Evolutionary conservation across 35 echinoderm and acorn worm species (phyloP).

Genomic region (Apostichopus californicus): DNA sequence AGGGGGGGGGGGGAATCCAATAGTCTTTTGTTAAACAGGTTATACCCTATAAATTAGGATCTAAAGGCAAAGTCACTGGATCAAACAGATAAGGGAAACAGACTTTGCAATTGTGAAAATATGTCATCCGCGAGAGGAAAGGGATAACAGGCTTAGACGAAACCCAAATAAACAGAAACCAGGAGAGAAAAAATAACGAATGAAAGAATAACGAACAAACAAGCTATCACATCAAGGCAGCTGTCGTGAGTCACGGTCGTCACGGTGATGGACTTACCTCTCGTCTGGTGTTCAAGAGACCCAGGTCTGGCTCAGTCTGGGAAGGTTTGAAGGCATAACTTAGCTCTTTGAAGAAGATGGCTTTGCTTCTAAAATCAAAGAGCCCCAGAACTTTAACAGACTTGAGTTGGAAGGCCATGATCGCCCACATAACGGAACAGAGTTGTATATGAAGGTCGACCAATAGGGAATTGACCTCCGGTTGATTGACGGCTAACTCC

Average conservation of each 20-base stretch:
- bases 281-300: conserved; percentile 65
- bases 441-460: conserved; percentile 95
- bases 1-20: too few relatives aligned
- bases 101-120: too few relatives aligned
- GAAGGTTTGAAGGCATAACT: conserved; percentile 55
- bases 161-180: too few relatives aligned
- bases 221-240: neutral
- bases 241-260: neutral
- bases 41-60: too few relatives aligned
- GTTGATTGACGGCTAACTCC: conserved; percentile 81
- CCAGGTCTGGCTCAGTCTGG: conserved; percentile 52
- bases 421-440: conserved; percentile 83
- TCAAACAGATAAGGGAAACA: too few relatives aligned
- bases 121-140: too few relatives aligned
- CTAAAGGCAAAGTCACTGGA: too few relatives aligned
- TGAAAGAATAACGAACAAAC: neutral
- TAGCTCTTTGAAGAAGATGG: conserved; percentile 90
- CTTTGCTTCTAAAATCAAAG: conserved; percentile 88
- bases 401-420: conserved; percentile 81
- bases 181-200: too few relatives aligned
- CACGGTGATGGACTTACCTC: conserved; percentile 62
- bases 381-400: conserved; percentile 81
- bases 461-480: conserved; percentile 74
- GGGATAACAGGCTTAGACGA: too few relatives aligned
- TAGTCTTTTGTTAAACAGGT: too few relatives aligned